These are phyloP conservation scores for Oscarella lobularis DNA, from an alignment of 37 sponge, comb jelly and placozoan species.

Conservation along the genomic window DNA sequence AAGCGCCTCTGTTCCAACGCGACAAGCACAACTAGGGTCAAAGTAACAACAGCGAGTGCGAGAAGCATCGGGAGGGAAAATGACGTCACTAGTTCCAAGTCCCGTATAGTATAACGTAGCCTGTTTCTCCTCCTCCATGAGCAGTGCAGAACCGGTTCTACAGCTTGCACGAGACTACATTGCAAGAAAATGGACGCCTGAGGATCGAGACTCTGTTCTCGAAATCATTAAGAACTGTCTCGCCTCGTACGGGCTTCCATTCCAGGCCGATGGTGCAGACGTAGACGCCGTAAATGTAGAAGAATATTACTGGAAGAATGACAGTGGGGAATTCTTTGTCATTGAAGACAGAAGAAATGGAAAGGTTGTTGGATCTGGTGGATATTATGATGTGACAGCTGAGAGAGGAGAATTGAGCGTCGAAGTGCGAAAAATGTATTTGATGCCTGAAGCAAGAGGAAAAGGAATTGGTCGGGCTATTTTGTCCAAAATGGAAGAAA, in stretches of 20 bases:
- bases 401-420: constrained; percentile 10
- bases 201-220: constrained; percentile 19
- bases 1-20: too few relatives aligned
- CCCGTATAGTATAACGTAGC: too few relatives aligned
- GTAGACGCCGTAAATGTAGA: constrained; percentile 28
- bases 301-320: constrained; percentile 12
- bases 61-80: too few relatives aligned
- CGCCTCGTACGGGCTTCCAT: constrained; percentile 28
- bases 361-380: constrained; percentile 26
- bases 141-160: too few relatives aligned
- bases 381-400: constrained; percentile 10
- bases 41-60: too few relatives aligned
- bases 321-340: constrained; percentile 41
- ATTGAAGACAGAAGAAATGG: constrained; percentile 1
- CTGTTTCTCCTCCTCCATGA: too few relatives aligned
- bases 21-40: too few relatives aligned
- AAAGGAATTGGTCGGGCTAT: constrained; percentile 31
- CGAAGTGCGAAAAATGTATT: constrained; percentile 47
- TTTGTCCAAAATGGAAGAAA: constrained; percentile 17
- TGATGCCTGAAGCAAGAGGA: constrained; percentile 36
- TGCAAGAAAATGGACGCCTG: constrained; percentile 17
- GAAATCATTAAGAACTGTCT: constrained; percentile 11
- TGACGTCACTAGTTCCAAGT: too few relatives aligned
- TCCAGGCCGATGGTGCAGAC: constrained; percentile 29
- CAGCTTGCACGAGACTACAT: too few relatives aligned